Evolutionary conservation across 1,140 invertebrate genomes (phyloP), one percentile per base, ranked within the genome.

Genomic region (Dreissena rostriformis): DNA sequence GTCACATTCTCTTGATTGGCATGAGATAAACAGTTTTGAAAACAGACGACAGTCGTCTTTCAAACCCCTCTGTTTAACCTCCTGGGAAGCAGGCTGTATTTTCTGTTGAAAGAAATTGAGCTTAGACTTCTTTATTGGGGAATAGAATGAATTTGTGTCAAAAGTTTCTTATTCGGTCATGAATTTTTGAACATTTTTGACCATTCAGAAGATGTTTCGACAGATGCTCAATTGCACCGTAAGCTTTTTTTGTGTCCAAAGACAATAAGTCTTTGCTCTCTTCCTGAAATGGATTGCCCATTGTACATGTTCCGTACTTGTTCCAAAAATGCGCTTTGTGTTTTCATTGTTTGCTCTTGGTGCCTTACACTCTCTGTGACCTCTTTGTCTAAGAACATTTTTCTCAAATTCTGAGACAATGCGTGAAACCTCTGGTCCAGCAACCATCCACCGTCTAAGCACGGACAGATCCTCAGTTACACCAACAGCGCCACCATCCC

Each of bases 401-500:
- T n/a, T 26, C 68, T 90, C 84, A 79, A 76, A 90, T 53, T 89
- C 70, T 19, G 22, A 14, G 55, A 90, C 66, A 12, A 89, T 8
- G 10, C 72, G 66, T 7, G n/a, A 57, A 14, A 90, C 49, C 67
- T 89, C 84, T 1, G 86, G 87, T 12, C 86, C 86, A 71, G 17
- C 53, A 29, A 88, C 29, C 87, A 89, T 86, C 87, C 86, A 88
- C 52, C 84, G 7, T 49, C 81, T 61, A 19, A 86, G 57, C 10
- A 80, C 87, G 28, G 71, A 22, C 19, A 81, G 71, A 67, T 89
- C 76, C 77, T 88, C 82, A 29, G 86, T 85, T 74, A 89, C 57
- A 17, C 88, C 88, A 85, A 88, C 71, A n/a, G 87, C 85, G 49
- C 85, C 87, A 65, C 85, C 88, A 55, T 80, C 55, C 51, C 74